Base-by-base conservation (phyloP, 1,140 invertebrate genomes). In the Prorops nasuta region DNA sequence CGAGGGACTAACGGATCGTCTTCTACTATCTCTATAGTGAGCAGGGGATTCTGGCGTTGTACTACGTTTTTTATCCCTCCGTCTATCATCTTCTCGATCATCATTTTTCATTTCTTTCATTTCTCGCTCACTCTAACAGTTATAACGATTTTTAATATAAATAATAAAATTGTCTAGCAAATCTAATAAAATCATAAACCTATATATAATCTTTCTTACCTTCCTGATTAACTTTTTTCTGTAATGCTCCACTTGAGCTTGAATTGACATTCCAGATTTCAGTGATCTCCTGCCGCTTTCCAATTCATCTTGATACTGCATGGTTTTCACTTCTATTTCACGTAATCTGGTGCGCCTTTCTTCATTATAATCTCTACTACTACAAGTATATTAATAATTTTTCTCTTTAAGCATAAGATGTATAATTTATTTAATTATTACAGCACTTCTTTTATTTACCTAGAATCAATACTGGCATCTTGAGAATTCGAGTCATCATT, bases 221-320 rank as follows among this genome's bases (percentile, higher is more conserved):
- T 91, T 92, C 73, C 86, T 86, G 22, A 96, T 82, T 31, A 98
- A 83, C 72, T 96, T 96, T 61, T 90, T 84, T 31, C 95, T 80
- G 71, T 96, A 97, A 78, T 95, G 89, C 70, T 95, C 89, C 0
- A 97, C 88, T 79, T 96, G 93, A 65, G 91, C 85, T 42, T 82
- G 70, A 51, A 93, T 81, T 10, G 85, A 84, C 83, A 92, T 89
- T 6, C 87, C 88, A 16, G 84, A 74, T 75, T 94, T 92, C 1
- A 91, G 67, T 31, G 80, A 82, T 47, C 89, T 80, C 63, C 86
- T 83, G 2, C 94, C 93, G 14, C 86, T 88, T 78, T 98, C 95
- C 36, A 98, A 73, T 76, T 98, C 94, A 80, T 98, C 95, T 79
- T 96, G 94, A 80, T 96, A 98, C 67, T 94, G 90, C 78, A 97